Conservation (phyloP, 2,888 invertebrate genomes). For the Archaeoteleia sp. region DNA sequence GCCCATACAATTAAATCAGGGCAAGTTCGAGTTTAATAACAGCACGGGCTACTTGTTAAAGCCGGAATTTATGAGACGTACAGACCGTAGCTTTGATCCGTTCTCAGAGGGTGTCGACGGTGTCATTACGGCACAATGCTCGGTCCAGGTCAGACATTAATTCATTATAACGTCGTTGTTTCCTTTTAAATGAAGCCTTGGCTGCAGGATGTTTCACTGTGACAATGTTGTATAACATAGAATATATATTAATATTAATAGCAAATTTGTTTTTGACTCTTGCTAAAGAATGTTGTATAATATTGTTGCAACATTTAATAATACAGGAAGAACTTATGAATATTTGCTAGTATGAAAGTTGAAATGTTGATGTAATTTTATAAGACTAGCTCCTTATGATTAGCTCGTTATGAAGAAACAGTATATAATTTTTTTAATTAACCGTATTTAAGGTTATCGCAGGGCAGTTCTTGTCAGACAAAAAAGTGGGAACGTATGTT, state of each 20-base stretch:
- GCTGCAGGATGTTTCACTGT: constrained; percentile 2
- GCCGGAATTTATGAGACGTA: constrained; percentile 83
- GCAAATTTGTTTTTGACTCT: no score
- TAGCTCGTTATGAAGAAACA: background rate
- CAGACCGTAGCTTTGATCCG: constrained; percentile 83
- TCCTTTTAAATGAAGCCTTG: background rate
- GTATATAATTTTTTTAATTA: constrained; percentile 2
- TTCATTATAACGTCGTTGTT: constrained; percentile 3
- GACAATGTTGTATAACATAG: no score
- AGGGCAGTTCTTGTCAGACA: constrained; percentile 83
- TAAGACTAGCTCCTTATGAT: background rate
- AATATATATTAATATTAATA: no score
- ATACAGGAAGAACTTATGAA: no score
- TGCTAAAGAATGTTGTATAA: no score
- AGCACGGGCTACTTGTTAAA: constrained; percentile 82
- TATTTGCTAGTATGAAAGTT: no score
- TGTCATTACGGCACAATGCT: constrained; percentile 83
- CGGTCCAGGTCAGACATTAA: constrained; percentile 76
- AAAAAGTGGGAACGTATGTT: constrained; percentile 84
- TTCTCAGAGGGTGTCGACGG: constrained; percentile 85
- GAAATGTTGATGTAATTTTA: no score
- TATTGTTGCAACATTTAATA: no score
- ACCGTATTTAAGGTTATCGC: constrained; percentile 77
- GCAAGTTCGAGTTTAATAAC: constrained; percentile 85
- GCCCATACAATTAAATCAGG: constrained; percentile 84